Conservation (phyloP, 2,797 vertebrate genomes). For the Macroramphosus scolopax region DNA sequence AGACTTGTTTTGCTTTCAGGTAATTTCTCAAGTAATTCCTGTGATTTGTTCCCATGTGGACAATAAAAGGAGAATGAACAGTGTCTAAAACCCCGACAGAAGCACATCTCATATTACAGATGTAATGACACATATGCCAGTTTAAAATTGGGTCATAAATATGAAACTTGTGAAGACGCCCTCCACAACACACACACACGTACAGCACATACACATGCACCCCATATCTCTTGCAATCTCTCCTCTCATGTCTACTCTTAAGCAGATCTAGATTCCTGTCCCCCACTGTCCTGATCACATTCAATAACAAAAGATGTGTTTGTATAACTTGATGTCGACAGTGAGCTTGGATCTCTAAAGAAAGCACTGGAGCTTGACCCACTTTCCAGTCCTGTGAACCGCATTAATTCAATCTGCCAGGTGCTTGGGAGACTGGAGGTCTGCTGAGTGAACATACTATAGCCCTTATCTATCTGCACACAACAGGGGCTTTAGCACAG, state of each 20-base stretch:
- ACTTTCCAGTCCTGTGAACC: slow-evolving; percentile 56
- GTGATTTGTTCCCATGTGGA: too few species aligned
- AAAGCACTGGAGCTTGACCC: slow-evolving; percentile 45
- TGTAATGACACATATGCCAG: too few species aligned
- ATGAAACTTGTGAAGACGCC: too few species aligned
- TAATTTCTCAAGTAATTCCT: not conserved
- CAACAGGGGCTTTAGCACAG: not conserved
- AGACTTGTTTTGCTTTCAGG: not conserved
- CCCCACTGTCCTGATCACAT: slow-evolving; percentile 8
- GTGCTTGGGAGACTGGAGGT: slow-evolving; percentile 30
- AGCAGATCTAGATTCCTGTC: slow-evolving; percentile 36
- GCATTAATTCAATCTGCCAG: slow-evolving; percentile 43
- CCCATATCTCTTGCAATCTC: slow-evolving; percentile 5
- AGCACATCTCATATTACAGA: too few species aligned
- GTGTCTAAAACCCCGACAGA: not conserved
- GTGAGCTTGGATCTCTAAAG: slow-evolving; percentile 37
- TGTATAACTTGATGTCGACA: slow-evolving; percentile 42
- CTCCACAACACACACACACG: too few species aligned
- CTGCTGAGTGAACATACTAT: slow-evolving; percentile 9
- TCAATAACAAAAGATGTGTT: slow-evolving; percentile 47
- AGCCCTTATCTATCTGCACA: not conserved
- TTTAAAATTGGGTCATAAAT: too few species aligned
- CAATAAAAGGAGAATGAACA: not conserved
- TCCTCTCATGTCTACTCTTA: not conserved
- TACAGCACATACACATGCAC: slow-evolving; percentile 3